Evolutionary conservation across 2,113 vertebrate species (phyloP).

Genomic region (Eulemur rufifrons): DNA sequence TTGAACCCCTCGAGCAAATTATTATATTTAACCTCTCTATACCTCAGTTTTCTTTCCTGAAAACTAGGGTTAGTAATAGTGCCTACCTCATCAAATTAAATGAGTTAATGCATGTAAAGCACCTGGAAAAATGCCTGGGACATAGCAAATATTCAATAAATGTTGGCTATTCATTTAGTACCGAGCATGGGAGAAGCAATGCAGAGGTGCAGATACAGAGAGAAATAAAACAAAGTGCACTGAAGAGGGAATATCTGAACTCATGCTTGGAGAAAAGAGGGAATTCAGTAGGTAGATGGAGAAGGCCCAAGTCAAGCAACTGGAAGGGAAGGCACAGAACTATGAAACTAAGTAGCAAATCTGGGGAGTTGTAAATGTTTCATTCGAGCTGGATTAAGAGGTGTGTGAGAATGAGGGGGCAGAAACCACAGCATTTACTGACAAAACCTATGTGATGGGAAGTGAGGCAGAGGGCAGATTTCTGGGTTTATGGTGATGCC

Average conservation of each 20-base stretch:
- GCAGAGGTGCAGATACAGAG: neutral
- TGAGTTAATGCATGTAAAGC: neutral
- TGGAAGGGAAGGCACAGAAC: neutral
- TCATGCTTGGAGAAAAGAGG: neutral
- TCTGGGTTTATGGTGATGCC: neutral
- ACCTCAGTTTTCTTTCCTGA: neutral
- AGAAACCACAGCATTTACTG: neutral
- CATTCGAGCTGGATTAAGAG: neutral
- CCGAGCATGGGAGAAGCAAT: neutral
- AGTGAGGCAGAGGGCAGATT: neutral
- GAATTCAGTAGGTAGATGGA: neutral
- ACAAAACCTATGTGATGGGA: neutral
- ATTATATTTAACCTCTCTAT: neutral
- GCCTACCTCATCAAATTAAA: neutral
- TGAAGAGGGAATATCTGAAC: neutral
- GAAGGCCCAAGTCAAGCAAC: neutral
- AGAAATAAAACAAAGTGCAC: neutral
- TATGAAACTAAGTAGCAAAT: neutral
- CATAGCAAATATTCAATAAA: neutral
- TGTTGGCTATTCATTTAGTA: neutral
- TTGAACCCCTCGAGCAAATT: neutral
- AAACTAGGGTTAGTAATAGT: neutral
- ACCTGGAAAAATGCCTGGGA: neutral
- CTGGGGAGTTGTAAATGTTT: neutral
- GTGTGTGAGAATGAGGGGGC: neutral